A percentile compares a stretch with the other conserved stretches of the same genome.
phyloP scores from a whole-genome alignment of 2,888 invertebrate species.

The Nymphalis polychloros region DNA sequence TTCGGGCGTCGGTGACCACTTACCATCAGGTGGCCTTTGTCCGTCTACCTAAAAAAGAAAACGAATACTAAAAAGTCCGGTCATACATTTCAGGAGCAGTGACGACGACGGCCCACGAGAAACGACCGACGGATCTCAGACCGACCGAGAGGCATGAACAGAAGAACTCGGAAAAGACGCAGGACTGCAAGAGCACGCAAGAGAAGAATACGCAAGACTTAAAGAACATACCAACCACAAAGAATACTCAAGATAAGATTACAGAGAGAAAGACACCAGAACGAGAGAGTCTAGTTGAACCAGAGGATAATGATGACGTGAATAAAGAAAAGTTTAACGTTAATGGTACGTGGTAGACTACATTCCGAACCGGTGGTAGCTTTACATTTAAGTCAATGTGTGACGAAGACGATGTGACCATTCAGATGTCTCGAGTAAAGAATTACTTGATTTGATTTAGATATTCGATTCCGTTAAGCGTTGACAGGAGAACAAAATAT shows the following conservation, averaged over 20 bases:
- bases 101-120: slow-evolving; percentile 53
- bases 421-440: too few species aligned
- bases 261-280: slow-evolving; percentile 40
- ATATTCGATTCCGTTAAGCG: too few species aligned
- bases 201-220: slow-evolving; percentile 38
- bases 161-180: slow-evolving; percentile 1
- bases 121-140: slow-evolving; percentile 27
- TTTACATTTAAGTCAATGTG: too few species aligned
- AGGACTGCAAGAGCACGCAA: slow-evolving; percentile 13
- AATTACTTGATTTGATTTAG: too few species aligned
- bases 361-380: too few species aligned
- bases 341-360: slow-evolving; percentile 54
- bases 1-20: too few species aligned
- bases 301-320: slow-evolving; percentile 42
- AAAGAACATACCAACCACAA: slow-evolving; percentile 25
- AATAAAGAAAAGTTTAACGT: slow-evolving; percentile 57
- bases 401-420: too few species aligned
- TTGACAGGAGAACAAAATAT: too few species aligned
- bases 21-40: too few species aligned
- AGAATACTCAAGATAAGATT: slow-evolving; percentile 38
- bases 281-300: slow-evolving; percentile 32
- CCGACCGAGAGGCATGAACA: slow-evolving; percentile 15
- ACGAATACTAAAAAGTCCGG: neutral
- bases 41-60: too few species aligned
- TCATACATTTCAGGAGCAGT: slow-evolving; percentile 47